phyloP scores from a whole-genome alignment of 2,888 invertebrate species.

The Eupithecia dodoneata region DNA sequence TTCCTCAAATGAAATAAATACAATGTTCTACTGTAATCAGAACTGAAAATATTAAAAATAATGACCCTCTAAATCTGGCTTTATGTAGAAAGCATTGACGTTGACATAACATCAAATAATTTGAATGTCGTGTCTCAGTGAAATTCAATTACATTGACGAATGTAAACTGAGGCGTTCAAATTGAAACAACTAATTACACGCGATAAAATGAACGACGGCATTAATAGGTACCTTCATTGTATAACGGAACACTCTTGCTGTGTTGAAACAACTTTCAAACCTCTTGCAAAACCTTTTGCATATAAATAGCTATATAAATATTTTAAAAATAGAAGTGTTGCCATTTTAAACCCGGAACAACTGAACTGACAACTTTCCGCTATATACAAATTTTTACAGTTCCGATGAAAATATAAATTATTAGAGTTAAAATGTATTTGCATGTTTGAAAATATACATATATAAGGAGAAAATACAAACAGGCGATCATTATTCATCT shows the following conservation, averaged over 20 bases:
- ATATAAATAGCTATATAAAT: not conserved
- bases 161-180: slow-evolving; percentile 34
- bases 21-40: not conserved
- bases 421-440: not conserved
- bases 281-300: too few species aligned
- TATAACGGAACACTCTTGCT: not conserved
- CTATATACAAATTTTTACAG: not conserved
- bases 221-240: not conserved
- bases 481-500: not conserved
- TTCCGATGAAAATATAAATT: not conserved
- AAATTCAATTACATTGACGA: slow-evolving; percentile 41
- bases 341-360: not conserved
- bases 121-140: slow-evolving; percentile 35
- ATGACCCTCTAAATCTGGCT: not conserved
- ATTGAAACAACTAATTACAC: slow-evolving; percentile 36
- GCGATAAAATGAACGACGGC: slow-evolving; percentile 13
- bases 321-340: not conserved
- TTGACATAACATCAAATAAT: slow-evolving; percentile 42
- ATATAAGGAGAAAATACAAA: too few species aligned
- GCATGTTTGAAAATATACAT: too few species aligned
- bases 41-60: not conserved
- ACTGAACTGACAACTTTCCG: not conserved
- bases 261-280: not conserved
- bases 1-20: not conserved
- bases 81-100: slow-evolving; percentile 24